These are phyloP conservation scores for Crocidura indochinensis DNA, from an alignment of 2,797 vertebrate genomes.

Conservation along the genomic window DNA sequence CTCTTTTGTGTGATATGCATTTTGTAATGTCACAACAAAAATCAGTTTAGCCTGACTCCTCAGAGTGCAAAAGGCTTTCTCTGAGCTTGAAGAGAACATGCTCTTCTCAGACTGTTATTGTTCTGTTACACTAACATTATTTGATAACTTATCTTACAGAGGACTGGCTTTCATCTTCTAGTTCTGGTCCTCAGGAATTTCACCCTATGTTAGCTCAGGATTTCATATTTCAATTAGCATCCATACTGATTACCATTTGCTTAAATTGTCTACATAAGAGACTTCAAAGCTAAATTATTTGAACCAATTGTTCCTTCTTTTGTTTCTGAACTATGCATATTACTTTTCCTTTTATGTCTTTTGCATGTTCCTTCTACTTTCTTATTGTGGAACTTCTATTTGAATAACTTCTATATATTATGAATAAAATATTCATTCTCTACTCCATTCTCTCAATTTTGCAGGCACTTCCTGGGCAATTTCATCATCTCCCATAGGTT, in stretches of 20 bases:
- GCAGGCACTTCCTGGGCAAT: background rate
- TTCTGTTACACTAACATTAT: conserved; percentile 1
- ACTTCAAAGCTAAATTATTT: background rate
- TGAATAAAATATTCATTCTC: background rate
- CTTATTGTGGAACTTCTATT: background rate
- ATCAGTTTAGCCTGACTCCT: background rate
- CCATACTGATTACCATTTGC: background rate
- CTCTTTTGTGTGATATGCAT: background rate
- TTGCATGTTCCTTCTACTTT: background rate
- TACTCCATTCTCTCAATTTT: conserved; percentile 13
- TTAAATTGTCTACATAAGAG: background rate
- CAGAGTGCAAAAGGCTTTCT: background rate
- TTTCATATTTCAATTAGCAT: conserved; percentile 16
- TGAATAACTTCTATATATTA: background rate
- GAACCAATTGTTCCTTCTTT: background rate
- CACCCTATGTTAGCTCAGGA: background rate
- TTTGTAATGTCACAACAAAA: background rate
- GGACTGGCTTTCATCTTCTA: background rate
- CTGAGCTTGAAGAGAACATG: background rate
- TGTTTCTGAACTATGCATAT: background rate
- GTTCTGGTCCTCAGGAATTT: background rate
- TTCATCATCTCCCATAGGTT: background rate
- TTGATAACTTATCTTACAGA: background rate
- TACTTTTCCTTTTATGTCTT: background rate
- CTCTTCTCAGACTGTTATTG: background rate